phyloP scores from a whole-genome alignment of 2,888 invertebrate species.

The Cenopis cana region DNA sequence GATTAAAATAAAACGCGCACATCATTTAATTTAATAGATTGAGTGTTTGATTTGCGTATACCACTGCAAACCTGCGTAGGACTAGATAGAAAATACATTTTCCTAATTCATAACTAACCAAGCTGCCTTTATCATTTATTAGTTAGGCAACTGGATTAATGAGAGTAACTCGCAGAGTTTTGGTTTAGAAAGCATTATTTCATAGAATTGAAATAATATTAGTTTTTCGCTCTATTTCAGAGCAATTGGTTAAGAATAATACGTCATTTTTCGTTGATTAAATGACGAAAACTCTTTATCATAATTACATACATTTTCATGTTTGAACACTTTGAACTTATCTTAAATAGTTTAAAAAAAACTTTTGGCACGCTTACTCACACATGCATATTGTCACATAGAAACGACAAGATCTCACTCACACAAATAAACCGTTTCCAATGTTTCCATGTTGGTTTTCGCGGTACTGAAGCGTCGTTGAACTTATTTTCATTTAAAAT shows the following conservation, averaged over 20 bases:
- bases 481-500: slow-evolving; percentile 68
- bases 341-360: slow-evolving; percentile 32
- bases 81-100: neutral
- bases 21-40: too few species aligned
- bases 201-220: neutral
- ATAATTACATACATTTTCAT: too few species aligned
- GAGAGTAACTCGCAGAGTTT: neutral
- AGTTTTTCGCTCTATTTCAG: neutral
- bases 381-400: slow-evolving; percentile 39
- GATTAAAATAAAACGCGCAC: neutral
- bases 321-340: neutral
- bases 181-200: neutral
- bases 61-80: too few species aligned
- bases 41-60: too few species aligned
- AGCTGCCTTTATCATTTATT: neutral
- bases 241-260: neutral
- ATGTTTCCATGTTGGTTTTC: slow-evolving; percentile 69
- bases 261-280: neutral
- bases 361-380: slow-evolving; percentile 43
- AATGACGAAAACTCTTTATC: too few species aligned
- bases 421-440: slow-evolving; percentile 54
- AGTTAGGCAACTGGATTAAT: neutral
- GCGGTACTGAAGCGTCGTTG: slow-evolving; percentile 70
- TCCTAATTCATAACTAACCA: too few species aligned
- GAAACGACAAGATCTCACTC: slow-evolving; percentile 50